Evolutionary conservation across 2,113 vertebrate genomes (phyloP), one percentile per base, ranked within the genome.

Genomic region (Hippocampus zosterae): DNA sequence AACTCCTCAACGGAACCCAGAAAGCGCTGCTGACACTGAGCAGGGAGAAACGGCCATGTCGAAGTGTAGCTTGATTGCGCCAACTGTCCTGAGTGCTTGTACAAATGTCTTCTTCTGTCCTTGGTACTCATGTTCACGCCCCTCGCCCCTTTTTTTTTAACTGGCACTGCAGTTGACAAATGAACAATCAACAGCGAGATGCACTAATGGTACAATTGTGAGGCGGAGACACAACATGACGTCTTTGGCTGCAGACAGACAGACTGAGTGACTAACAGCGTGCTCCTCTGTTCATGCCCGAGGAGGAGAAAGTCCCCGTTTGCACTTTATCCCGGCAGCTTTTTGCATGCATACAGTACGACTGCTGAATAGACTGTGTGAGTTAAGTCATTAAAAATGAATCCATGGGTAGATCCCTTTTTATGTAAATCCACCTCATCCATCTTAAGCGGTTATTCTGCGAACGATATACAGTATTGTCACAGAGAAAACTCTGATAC

Each of bases 141-240:
- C 25, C 25, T 27, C 70, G 73, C 73, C 74, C 74, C 73, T 71
- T 77, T 80, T 74, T 77, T 83, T 72, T 40, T 72, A 37, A 80
- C 80, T 90, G 85, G 83, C 75, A 81, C 81, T 82, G 86, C 79
- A 79, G 74, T 84, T 85, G 77, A 65, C 74, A 19, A 68, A 19
- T 33, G 8, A 15, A 29, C 57, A 37, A 83, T 91, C 85, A 87
- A 90, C 90, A 87, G 84, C 8, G 87, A 87, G 85, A 78, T 67
- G 75, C 83, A 83, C 85, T 89, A 80, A 89, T 91, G 88, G 88
- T 89, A 90, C 88, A 74, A 65, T 71, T 69, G 65, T 44, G 71
- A 80, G 78, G 81, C 73, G 63, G 80, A 85, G 79, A 75, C 81
- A 71, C 86, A 79, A 85, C 81, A 74, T 88, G 83, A 86, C 78